These are phyloP conservation scores for Brachionichthys hirsutus DNA, from an alignment of 2,113 vertebrate species.

Conservation along the genomic window DNA sequence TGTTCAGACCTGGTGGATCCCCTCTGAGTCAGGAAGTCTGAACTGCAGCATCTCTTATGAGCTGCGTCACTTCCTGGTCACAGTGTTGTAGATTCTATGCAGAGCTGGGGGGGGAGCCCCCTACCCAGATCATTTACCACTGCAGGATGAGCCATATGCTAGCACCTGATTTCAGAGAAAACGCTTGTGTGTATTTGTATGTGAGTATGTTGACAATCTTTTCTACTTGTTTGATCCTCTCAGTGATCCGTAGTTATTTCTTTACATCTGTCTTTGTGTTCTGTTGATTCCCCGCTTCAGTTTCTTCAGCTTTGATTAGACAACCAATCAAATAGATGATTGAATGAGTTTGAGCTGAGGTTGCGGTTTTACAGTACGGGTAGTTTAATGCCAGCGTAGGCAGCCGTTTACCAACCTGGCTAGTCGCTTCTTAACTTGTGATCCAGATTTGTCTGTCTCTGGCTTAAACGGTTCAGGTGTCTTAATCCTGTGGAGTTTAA, in stretches of 20 bases:
- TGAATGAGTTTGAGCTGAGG: conserved; percentile 1
- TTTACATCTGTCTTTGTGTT: conserved; percentile 1
- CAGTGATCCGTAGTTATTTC: conserved; percentile 44
- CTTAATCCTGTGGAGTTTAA: conserved; percentile 3
- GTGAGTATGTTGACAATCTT: conserved; percentile 18
- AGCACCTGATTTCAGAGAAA: conserved; percentile 41
- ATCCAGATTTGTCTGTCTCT: background rate
- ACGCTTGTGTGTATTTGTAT: conserved; percentile 20
- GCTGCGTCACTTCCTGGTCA: background rate
- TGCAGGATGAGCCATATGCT: conserved; percentile 62
- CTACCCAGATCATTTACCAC: conserved; percentile 54
- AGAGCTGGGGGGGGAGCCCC: conserved; percentile 43
- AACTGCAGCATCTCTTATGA: background rate
- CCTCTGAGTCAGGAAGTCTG: background rate
- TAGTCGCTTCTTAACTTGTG: background rate
- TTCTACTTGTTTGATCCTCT: conserved; percentile 22
- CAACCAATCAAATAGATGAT: conserved; percentile 1
- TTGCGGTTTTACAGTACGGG: background rate
- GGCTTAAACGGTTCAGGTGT: background rate
- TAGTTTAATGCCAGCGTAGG: too few relatives aligned
- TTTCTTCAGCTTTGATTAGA: background rate
- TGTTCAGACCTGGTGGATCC: too few relatives aligned
- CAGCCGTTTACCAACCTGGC: too few relatives aligned
- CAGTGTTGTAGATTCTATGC: conserved; percentile 62
- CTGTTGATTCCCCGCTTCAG: background rate